These are phyloP conservation scores for Opisthocomus hoazin DNA, from an alignment of 2,113 vertebrate genomes.

Conservation along the genomic window DNA sequence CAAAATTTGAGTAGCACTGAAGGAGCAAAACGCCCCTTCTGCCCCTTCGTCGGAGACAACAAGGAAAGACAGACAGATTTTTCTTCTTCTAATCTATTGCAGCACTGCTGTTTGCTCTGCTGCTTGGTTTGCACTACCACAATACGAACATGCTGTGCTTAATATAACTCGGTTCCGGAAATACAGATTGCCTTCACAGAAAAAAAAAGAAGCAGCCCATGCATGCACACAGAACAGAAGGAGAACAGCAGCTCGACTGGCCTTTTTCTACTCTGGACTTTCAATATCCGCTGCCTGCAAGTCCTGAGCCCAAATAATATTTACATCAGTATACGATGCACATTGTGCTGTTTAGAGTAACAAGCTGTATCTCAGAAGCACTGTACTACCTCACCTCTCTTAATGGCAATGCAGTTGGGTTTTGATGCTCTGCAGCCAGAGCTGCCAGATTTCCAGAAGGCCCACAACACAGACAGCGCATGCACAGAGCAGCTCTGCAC, in stretches of 20 bases:
- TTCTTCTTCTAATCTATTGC: background rate
- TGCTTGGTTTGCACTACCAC: background rate
- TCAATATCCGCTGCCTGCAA: background rate
- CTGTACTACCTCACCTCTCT: background rate
- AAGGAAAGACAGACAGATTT: background rate
- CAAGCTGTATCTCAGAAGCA: background rate
- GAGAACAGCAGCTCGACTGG: background rate
- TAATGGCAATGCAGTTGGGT: background rate
- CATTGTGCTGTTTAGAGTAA: background rate
- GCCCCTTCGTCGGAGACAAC: background rate
- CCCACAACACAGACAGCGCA: accelerated
- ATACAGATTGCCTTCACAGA: background rate
- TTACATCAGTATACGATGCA: background rate
- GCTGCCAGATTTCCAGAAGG: background rate
- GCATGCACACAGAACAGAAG: background rate
- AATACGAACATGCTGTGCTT: background rate
- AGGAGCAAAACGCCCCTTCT: background rate
- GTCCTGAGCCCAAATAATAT: background rate
- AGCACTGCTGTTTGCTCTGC: background rate
- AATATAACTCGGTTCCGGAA: background rate
- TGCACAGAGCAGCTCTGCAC: background rate
- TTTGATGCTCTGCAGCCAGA: background rate
- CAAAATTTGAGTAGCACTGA: background rate
- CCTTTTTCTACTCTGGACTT: background rate
- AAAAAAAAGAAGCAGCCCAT: background rate